Conservation (phyloP, 2,888 invertebrate genomes). For the Exocentrus adspersus region DNA sequence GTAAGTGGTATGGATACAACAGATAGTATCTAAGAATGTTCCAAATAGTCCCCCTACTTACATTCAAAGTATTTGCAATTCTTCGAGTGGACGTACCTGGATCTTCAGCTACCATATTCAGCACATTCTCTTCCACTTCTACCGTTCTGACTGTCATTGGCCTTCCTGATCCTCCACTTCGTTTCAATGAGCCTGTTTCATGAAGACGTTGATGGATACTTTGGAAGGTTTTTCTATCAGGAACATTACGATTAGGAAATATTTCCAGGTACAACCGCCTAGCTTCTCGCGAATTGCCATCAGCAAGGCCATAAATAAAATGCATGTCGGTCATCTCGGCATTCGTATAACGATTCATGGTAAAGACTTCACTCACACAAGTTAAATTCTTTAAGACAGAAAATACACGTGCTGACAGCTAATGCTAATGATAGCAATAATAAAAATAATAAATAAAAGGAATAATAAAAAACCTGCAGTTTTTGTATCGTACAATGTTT, state of each 20-base stretch:
- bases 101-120: slow-evolving; percentile 36
- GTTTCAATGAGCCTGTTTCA: slow-evolving; percentile 34
- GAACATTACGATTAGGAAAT: slow-evolving; percentile 29
- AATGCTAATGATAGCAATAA: no score
- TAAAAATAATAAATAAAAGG: no score
- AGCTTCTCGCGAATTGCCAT: slow-evolving; percentile 19
- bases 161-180: slow-evolving; percentile 30
- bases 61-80: not conserved
- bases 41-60: no score
- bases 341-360: not conserved
- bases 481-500: no score
- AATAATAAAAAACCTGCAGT: no score
- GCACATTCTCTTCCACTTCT: slow-evolving; percentile 34
- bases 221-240: slow-evolving; percentile 31
- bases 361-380: not conserved
- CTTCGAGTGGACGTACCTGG: slow-evolving; percentile 35
- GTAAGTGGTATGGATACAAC: not conserved
- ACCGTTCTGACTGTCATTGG: slow-evolving; percentile 36
- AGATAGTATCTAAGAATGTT: no score
- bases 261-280: slow-evolving; percentile 28
- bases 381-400: no score
- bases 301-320: slow-evolving; percentile 28
- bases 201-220: slow-evolving; percentile 34
- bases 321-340: slow-evolving; percentile 16
- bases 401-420: no score